These are phyloP conservation scores for Pandion haliaetus DNA, from an alignment of 2,113 vertebrate genomes.

Conservation along the genomic window DNA sequence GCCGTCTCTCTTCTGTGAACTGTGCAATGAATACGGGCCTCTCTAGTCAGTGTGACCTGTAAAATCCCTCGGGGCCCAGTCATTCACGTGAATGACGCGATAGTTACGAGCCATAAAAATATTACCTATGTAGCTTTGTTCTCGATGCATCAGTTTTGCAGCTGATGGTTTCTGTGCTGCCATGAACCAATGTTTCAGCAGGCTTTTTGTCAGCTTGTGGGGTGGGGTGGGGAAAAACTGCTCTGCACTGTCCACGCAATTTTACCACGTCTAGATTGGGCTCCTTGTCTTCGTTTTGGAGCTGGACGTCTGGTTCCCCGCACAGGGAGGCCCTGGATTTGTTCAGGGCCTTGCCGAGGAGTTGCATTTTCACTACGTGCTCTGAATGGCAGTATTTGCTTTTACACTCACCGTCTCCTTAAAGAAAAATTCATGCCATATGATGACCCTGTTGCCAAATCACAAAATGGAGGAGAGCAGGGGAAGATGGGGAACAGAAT, in stretches of 20 bases:
- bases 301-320: not conserved
- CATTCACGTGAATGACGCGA: not conserved
- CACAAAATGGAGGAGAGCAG: not conserved
- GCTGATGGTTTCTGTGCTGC: not conserved
- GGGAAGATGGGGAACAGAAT: not conserved
- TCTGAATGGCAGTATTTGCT: rapidly evolving
- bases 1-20: not conserved
- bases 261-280: not conserved
- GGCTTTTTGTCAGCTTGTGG: not conserved
- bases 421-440: not conserved
- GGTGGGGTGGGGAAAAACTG: not conserved
- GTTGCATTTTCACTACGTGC: not conserved
- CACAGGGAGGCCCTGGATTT: not conserved
- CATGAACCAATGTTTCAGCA: not conserved
- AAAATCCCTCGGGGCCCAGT: not conserved
- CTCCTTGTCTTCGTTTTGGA: not conserved
- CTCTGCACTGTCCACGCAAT: rapidly evolving
- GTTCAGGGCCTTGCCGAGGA: not conserved
- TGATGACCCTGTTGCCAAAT: not conserved
- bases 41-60: not conserved
- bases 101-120: conserved; percentile 7
- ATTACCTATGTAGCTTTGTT: not conserved
- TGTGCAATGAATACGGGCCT: not conserved
- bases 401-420: not conserved
- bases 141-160: not conserved